These are phyloP conservation scores for Tichodroma muraria DNA, from an alignment of 2,113 vertebrate genomes.

Conservation along the genomic window DNA sequence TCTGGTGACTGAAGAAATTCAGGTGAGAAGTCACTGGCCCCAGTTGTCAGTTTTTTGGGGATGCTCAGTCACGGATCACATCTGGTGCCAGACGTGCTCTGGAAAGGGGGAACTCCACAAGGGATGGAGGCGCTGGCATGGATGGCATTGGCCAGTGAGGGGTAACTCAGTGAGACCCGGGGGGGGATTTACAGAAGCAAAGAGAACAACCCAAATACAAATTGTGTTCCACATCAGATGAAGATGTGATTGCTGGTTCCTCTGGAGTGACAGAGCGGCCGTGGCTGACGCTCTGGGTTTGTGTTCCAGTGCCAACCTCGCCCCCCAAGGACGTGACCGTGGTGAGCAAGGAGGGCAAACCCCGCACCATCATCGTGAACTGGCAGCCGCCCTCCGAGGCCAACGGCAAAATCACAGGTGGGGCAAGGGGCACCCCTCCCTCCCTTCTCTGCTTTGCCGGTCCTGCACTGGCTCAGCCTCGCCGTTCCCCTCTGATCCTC, in stretches of 20 bases:
- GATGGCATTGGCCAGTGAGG: not conserved
- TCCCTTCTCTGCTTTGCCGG: not conserved
- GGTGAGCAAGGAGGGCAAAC: slow-evolving; percentile 97
- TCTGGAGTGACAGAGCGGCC: too few species aligned
- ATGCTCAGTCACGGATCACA: not conserved
- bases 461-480: not conserved
- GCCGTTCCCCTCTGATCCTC: not conserved
- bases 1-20: not conserved
- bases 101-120: not conserved
- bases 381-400: slow-evolving; percentile 98
- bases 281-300: too few species aligned
- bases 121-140: not conserved
- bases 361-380: slow-evolving; percentile 95
- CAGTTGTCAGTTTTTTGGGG: not conserved
- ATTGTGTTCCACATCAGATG: fast-evolving
- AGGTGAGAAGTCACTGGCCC: not conserved
- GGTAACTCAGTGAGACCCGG: not conserved
- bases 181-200: too few species aligned
- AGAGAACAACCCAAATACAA: too few species aligned
- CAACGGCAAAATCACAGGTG: slow-evolving; percentile 97
- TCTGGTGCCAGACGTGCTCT: not conserved
- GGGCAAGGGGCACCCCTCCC: not conserved
- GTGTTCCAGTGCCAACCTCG: slow-evolving; percentile 84
- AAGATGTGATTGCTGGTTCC: too few species aligned
- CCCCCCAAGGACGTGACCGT: slow-evolving; percentile 97